Evolutionary conservation across 2,888 invertebrate genomes (phyloP).

Genomic region (Prostheceraeus crozeri): DNA sequence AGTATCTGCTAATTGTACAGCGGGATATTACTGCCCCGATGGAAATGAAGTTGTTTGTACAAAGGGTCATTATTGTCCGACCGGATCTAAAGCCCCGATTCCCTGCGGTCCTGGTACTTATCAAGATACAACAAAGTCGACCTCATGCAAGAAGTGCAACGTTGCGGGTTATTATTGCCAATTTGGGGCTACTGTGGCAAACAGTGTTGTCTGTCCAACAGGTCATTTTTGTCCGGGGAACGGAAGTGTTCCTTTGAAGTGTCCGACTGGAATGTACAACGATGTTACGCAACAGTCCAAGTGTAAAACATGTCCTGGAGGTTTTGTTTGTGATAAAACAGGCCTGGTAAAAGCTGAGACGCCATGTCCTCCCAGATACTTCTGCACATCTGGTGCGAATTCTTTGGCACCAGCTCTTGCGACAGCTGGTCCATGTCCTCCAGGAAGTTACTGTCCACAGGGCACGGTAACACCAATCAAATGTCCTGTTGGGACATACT

Average conservation of each 20-base stretch:
- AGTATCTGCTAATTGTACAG: background rate
- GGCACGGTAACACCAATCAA: constrained; percentile 46
- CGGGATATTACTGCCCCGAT: constrained; percentile 6
- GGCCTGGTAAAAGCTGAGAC: constrained; percentile 45
- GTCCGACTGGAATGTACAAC: too few relatives aligned
- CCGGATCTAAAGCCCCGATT: background rate
- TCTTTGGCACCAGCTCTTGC: constrained; percentile 46
- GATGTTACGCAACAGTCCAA: constrained; percentile 46
- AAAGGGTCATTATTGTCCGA: background rate
- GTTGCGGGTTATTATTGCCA: constrained; percentile 53
- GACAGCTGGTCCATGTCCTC: constrained; percentile 46
- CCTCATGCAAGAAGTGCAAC: constrained; percentile 48
- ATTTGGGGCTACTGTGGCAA: too few relatives aligned
- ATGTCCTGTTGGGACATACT: constrained; percentile 52
- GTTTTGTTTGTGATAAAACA: constrained; percentile 51
- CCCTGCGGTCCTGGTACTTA: constrained; percentile 45
- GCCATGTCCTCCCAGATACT: constrained; percentile 48
- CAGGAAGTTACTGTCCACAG: constrained; percentile 51
- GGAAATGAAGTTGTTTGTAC: background rate
- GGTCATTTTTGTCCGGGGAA: too few relatives aligned
- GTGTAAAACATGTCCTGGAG: constrained; percentile 51
- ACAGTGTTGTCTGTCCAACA: too few relatives aligned
- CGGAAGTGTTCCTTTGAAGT: too few relatives aligned
- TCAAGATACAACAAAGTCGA: constrained; percentile 49
- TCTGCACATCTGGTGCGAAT: too few relatives aligned